Evolutionary conservation across 2,113 vertebrate genomes (phyloP).

Genomic region (zebrafish (Danio rerio)): GRCz12tu NC_133177.1:29678501-29679000

Average conservation of each 20-base stretch:
- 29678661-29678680: constrained; percentile 15
- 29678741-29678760: not conserved
- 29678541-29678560: not conserved
- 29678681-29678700: constrained; percentile 34
- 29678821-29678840: constrained; percentile 4
- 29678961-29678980: constrained; percentile 28
- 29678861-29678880: not conserved
- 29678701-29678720: constrained; percentile 15
- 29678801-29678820: not conserved
- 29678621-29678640: not conserved
- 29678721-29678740: not conserved
- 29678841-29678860: constrained; percentile 39
- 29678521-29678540: not conserved
- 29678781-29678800: constrained; percentile 26
- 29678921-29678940: constrained; percentile 42
- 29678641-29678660: constrained; percentile 15
- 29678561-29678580: not conserved
- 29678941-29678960: constrained; percentile 35
- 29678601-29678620: not conserved
- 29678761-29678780: constrained; percentile 17
- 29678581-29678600: not conserved
- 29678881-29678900: constrained; percentile 47
- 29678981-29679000: constrained; percentile 18
- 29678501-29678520: not conserved
- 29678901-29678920: constrained; percentile 49